phyloP scores from a whole-genome alignment of 2,797 vertebrate species.

The Eidolon dupreanum region DNA sequence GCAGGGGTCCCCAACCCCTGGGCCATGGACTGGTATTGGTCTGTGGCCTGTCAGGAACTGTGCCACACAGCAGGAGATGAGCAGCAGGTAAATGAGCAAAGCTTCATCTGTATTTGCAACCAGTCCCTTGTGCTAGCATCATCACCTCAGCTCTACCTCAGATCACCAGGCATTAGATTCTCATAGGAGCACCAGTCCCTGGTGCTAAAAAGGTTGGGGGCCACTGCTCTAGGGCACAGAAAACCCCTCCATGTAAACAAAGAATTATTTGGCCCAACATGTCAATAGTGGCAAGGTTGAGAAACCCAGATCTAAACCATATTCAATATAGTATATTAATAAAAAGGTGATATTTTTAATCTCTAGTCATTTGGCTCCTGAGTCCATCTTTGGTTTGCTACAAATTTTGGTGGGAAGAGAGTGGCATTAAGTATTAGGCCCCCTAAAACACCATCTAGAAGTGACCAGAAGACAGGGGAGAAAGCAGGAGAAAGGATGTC shows the following conservation, averaged over 20 bases:
- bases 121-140: no score
- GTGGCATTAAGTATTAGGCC: not conserved
- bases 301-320: not conserved
- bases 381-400: not conserved
- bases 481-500: not conserved
- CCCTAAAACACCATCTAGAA: not conserved
- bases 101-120: no score
- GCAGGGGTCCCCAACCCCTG: no score
- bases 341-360: not conserved
- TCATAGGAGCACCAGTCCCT: no score
- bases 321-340: not conserved
- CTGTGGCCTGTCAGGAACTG: no score
- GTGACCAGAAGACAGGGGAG: not conserved
- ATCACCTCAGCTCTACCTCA: no score
- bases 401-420: not conserved
- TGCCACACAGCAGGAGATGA: no score
- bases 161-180: no score
- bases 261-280: not conserved
- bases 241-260: accelerated
- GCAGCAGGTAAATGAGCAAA: no score
- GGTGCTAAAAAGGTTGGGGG: no score
- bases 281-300: not conserved
- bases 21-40: no score
- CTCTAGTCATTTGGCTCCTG: not conserved
- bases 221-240: not conserved